Conservation (phyloP, 2,113 vertebrate species). For the Psephotus haematonotus region DNA sequence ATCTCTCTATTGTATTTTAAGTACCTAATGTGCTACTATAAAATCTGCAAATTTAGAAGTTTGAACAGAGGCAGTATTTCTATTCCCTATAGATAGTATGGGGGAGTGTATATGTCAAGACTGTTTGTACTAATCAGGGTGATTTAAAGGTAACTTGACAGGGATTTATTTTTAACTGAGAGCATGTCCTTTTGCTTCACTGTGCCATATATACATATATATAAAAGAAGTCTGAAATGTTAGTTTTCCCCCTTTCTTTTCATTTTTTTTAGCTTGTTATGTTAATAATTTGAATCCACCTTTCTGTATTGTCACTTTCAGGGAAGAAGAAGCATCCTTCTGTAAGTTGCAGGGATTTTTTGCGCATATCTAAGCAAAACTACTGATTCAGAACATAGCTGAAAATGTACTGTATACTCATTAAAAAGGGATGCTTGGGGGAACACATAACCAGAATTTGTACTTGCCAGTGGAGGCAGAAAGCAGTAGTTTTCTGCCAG, state of each 20-base stretch:
- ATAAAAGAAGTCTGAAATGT: neutral
- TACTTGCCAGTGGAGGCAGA: neutral
- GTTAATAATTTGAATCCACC: neutral
- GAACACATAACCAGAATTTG: neutral
- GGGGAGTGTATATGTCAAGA: conserved; percentile 34
- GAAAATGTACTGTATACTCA: neutral
- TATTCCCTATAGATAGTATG: neutral
- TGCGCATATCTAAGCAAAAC: neutral
- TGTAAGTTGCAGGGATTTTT: neutral
- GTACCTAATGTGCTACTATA: neutral
- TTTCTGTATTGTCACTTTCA: neutral
- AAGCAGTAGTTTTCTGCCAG: neutral
- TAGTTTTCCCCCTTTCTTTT: neutral
- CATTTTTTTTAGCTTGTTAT: neutral
- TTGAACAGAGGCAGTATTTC: conserved; percentile 48
- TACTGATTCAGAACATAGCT: neutral
- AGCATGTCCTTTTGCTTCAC: conserved; percentile 26
- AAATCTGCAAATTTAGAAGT: conserved; percentile 28
- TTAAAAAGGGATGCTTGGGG: neutral
- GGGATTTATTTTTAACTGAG: conserved; percentile 42
- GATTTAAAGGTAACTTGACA: conserved; percentile 34
- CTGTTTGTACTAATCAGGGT: conserved; percentile 29
- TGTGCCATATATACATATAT: neutral
- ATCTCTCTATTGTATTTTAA: conserved; percentile 40
- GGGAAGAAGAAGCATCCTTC: neutral